These are phyloP conservation scores for Dendrophyllia cribrosa DNA, from an alignment of 64 coral and sea anemone species.

Conservation along the genomic window DNA sequence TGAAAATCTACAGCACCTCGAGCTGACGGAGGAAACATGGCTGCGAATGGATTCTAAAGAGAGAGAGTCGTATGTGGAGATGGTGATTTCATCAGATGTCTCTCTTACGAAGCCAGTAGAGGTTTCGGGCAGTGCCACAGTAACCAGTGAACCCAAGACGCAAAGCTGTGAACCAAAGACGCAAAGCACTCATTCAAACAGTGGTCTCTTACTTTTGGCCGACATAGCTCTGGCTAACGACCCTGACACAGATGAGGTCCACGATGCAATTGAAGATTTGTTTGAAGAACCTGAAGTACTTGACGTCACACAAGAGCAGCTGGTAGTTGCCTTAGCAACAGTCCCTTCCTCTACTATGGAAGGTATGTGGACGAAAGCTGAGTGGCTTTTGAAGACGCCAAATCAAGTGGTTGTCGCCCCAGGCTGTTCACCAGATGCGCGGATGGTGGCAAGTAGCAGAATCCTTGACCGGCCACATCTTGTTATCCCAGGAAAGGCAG, in stretches of 20 bases:
- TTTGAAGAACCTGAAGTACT: conserved; percentile 40
- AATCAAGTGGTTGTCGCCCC: conserved; percentile 4
- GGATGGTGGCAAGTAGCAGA: conserved; percentile 56
- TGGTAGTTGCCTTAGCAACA: conserved; percentile 38
- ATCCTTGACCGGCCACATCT: conserved; percentile 19
- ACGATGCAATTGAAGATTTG: conserved; percentile 37
- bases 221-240: conserved; percentile 23
- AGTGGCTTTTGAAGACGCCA: conserved; percentile 3
- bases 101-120: background rate
- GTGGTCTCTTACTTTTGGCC: conserved; percentile 12
- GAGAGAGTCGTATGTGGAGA: conserved; percentile 13
- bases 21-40: conserved; percentile 36
- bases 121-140: background rate
- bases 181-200: background rate
- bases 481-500: conserved; percentile 50
- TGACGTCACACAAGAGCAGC: conserved; percentile 34
- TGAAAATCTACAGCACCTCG: background rate
- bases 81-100: conserved; percentile 13
- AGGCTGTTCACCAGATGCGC: conserved; percentile 20
- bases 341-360: conserved; percentile 35
- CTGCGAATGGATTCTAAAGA: background rate
- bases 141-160: too few species aligned
- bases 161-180: too few species aligned
- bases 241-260: background rate
- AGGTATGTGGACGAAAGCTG: conserved; percentile 42